Conservation (phyloP, 2,888 invertebrate species). For the Pocota personata region DNA sequence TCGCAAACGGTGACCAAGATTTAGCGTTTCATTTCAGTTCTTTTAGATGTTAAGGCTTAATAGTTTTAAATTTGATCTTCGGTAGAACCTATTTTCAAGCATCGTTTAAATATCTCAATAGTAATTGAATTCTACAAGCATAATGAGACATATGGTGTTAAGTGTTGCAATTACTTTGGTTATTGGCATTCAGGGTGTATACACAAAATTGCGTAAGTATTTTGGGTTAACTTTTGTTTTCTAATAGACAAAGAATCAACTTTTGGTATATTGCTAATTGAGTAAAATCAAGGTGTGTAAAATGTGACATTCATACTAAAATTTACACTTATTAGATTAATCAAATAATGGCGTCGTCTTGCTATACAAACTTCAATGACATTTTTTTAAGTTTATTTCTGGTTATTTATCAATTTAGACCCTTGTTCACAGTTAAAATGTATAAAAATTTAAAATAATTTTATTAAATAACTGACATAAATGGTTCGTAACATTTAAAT, state of each 20-base stretch:
- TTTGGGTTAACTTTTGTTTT: background rate
- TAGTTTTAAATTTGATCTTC: background rate
- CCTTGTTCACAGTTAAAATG: too few relatives aligned
- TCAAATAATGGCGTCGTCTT: background rate
- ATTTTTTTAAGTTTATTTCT: background rate
- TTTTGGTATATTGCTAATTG: background rate
- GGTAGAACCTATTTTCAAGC: background rate
- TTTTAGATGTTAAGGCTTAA: background rate
- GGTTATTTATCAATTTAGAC: too few relatives aligned
- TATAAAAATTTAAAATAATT: too few relatives aligned
- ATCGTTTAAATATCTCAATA: background rate
- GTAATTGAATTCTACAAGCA: background rate
- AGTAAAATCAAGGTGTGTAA: background rate
- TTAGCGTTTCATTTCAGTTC: background rate
- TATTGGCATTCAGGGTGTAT: slow-evolving; percentile 25
- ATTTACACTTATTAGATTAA: background rate
- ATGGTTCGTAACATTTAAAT: too few relatives aligned
- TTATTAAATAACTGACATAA: too few relatives aligned
- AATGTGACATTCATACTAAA: background rate
- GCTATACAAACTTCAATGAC: background rate
- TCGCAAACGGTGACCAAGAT: background rate
- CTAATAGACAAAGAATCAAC: background rate
- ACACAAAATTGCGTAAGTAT: slow-evolving; percentile 58
- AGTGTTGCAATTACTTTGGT: slow-evolving; percentile 29
- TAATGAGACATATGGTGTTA: slow-evolving; percentile 23